Conservation (phyloP, 2,797 vertebrate genomes). For the Ambastaia sidthimunki region DNA sequence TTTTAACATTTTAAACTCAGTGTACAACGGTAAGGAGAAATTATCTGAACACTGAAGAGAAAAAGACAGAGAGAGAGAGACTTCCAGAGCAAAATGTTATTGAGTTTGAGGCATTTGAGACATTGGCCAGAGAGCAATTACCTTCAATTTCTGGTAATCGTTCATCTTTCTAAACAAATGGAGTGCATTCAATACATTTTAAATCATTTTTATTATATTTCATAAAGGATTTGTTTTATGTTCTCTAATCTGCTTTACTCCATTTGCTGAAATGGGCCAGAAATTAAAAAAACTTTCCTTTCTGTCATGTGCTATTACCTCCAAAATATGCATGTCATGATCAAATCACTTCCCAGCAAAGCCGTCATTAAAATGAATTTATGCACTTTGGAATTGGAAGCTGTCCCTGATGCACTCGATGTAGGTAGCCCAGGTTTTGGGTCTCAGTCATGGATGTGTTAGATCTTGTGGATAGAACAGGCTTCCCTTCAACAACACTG, state of each 20-base stretch:
- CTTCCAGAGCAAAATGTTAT: background rate
- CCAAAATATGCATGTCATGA: conserved; percentile 34
- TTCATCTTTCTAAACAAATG: conserved; percentile 19
- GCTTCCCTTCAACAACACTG: conserved; percentile 39
- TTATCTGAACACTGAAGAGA: conserved; percentile 48
- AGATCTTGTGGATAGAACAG: conserved; percentile 33
- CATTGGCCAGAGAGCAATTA: conserved; percentile 24
- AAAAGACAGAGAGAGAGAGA: conserved; percentile 6
- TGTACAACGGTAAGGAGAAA: conserved; percentile 57
- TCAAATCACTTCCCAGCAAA: conserved; percentile 37
- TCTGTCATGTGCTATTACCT: background rate
- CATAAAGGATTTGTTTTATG: background rate
- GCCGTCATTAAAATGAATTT: conserved; percentile 48
- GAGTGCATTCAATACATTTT: background rate
- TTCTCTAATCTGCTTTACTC: conserved; percentile 8
- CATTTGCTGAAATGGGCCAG: background rate
- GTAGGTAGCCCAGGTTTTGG: conserved; percentile 56
- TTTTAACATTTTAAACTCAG: conserved; percentile 61
- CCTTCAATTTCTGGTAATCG: conserved; percentile 10
- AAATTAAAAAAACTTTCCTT: background rate
- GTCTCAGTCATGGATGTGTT: conserved; percentile 48
- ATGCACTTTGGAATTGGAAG: conserved; percentile 49
- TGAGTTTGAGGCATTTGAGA: conserved; percentile 18
- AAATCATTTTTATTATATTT: conserved; percentile 31
- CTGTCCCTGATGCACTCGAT: conserved; percentile 53